Evolutionary conservation across 2,888 invertebrate species (phyloP), one percentile per base, ranked within the genome.

Genomic region (Cephus pygmeus): DNA sequence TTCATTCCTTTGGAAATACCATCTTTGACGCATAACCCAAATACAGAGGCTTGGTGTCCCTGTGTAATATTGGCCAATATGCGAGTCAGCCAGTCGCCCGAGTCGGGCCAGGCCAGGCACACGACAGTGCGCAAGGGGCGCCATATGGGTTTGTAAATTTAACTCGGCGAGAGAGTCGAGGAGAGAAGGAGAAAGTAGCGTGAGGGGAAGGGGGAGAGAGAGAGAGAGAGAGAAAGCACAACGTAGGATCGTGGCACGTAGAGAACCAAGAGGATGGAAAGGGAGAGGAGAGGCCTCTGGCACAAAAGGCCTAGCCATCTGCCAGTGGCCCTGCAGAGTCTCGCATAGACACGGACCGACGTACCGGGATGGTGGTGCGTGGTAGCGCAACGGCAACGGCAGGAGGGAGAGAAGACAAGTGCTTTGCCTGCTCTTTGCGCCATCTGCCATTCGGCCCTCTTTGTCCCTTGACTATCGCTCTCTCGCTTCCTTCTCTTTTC

Each of bases 61-160:
- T 35, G 35, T 33, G 34, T 74, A 74, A 74, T 74, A 74, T 74
- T 74, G 74, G 74, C 74, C 74, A 36, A 74, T 35, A 36, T 33
- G 71, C 71, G 33, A 31, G 71, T 34, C 71, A 71, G 71, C 71
- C 71, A 31, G 71, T 34, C 71, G 31, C 33, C 12, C 33, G 6
- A 31, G 33, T 31, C 31, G 30, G 33, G 73, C 71, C 31, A 68
- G 33, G 73, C 76, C 68, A 73, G 68, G 68, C 73, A 69, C 34
- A 73, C 74, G 73, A 77, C 40, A 71, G 71, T 71, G 77, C 77
- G 76, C 77, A 77, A 73, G 71, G 73, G 76, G 76, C 81, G 84
- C 88, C 87, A 87, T 87, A 88, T 87, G 87, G 88, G 85, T 86
- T 86, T 84, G 86, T 86, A 86, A 86, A 88, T 87, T 88, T 86